Evolutionary conservation across 2,113 vertebrate genomes (phyloP).

Genomic region (Cyprinodon tularosa): DNA sequence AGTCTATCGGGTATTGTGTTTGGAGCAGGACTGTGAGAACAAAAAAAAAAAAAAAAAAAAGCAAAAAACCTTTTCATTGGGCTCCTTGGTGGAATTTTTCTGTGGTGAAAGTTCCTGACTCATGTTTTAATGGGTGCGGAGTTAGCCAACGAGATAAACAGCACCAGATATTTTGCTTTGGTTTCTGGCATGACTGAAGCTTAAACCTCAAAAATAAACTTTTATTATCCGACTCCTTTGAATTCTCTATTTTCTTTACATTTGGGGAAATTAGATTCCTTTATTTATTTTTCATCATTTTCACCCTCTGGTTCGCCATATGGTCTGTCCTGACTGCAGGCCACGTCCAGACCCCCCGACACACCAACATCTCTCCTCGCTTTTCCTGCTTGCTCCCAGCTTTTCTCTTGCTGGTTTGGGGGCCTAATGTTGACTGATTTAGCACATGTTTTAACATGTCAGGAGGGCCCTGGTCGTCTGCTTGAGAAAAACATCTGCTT

Average conservation of each 20-base stretch:
- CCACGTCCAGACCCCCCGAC: constrained; percentile 51
- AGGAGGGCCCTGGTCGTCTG: constrained; percentile 19
- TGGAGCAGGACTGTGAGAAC: constrained; percentile 38
- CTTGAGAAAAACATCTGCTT: constrained; percentile 11
- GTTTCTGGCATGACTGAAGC: constrained; percentile 6
- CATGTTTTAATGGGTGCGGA: constrained; percentile 17
- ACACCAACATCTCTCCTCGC: constrained; percentile 49
- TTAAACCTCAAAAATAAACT: not conserved
- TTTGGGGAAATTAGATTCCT: not conserved
- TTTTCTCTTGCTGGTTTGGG: constrained; percentile 42
- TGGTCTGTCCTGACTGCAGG: constrained; percentile 43
- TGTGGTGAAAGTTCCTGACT: constrained; percentile 35
- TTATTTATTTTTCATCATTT: constrained; percentile 3
- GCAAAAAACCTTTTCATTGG: constrained; percentile 6
- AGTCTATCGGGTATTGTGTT: constrained; percentile 33
- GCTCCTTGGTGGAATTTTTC: constrained; percentile 18
- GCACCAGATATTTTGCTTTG: not conserved
- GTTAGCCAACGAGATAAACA: not conserved
- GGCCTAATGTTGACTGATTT: constrained; percentile 54
- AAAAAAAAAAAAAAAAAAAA: constrained; percentile 10
- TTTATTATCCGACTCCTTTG: not conserved
- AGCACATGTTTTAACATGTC: constrained; percentile 58
- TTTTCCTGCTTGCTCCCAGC: constrained; percentile 63
- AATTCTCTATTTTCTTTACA: constrained; percentile 2
- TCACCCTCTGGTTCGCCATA: constrained; percentile 54